These are phyloP conservation scores for Loriculus beryllinus DNA, from an alignment of 2,797 vertebrate species.

Conservation along the genomic window DNA sequence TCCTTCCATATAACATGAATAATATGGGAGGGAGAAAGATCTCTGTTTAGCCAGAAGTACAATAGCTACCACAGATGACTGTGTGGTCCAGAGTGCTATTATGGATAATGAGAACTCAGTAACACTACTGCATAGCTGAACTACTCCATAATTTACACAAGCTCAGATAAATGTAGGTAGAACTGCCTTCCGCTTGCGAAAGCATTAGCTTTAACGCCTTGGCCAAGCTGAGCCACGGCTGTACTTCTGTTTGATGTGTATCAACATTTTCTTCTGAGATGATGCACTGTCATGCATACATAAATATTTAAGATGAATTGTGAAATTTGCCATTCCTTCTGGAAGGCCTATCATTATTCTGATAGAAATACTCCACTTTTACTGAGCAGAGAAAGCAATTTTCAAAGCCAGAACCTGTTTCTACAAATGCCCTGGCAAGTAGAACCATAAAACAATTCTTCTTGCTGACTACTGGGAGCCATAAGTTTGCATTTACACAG, in stretches of 20 bases:
- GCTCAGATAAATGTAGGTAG: neutral
- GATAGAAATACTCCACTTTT: neutral
- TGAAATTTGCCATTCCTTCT: neutral
- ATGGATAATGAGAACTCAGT: neutral
- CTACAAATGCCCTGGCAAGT: neutral
- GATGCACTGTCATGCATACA: neutral
- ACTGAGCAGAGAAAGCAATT: neutral
- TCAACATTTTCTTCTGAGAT: neutral
- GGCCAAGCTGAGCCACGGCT: neutral
- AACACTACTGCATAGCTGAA: neutral
- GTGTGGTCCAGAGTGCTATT: neutral
- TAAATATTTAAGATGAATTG: neutral
- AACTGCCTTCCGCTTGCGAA: neutral
- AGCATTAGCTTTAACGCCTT: neutral
- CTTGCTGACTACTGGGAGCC: neutral
- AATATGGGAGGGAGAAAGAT: neutral
- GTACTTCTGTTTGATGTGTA: neutral
- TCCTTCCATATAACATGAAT: neutral
- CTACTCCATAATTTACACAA: neutral
- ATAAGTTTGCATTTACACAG: neutral
- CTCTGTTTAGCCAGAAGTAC: neutral
- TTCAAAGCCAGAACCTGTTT: neutral
- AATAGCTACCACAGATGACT: neutral
- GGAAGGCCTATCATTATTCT: rapidly evolving
- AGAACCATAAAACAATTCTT: neutral